Evolutionary conservation across 35 echinoderm and acorn worm species (phyloP), one percentile per base, ranked within the genome.

Genomic region (Amphiura filiformis): DNA sequence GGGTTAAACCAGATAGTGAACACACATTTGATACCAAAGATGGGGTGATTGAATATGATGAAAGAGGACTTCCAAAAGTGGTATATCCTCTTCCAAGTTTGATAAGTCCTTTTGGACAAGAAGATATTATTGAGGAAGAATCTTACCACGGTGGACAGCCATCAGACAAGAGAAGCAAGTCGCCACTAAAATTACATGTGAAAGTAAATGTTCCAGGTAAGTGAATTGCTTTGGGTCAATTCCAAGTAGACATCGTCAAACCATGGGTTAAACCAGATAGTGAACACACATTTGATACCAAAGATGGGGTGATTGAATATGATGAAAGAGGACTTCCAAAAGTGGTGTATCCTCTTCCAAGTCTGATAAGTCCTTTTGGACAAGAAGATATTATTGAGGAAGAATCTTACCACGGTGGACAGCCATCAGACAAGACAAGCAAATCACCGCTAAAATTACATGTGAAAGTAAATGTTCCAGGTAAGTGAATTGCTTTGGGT

Each of bases 51-150:
- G 44, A 52, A 20, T 52, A 52, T 52, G 44, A 52, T 52, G 44
- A 52, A 20, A 7, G 44, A 52, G 44, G 44, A 52, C 44, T 52
- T 52, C 44, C 44, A 7, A 52, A 52, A 20, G 44, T 52, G 44
- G 44, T 52, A 7, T 52, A 83, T 36, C 88, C 88, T 20, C 56
- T 90, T 23, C 65, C 88, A 20, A 90, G 88, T 57, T 81, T 90
- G 0, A 80, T 90, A 1, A 90, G 82, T 38, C 88, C 88, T 0
- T 47, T 90, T 80, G 80, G 20, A 52, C 88, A 13, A 84, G 65
- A 80, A n/a, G 23, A 84, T 64, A 83, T 13, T 90, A 52, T 90
- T 90, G 88, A 90, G 26, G 88, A 90, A 80, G 81, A 90, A 39
- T 75, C 79, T n/a, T 90, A 84, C 81, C 36, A 90, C 12, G 88